A percentile compares a stretch with the other conserved stretches of the same genome.
These are phyloP conservation scores for Microcebus tavaratra DNA, from an alignment of 2,113 vertebrate species.

Conservation along the genomic window DNA sequence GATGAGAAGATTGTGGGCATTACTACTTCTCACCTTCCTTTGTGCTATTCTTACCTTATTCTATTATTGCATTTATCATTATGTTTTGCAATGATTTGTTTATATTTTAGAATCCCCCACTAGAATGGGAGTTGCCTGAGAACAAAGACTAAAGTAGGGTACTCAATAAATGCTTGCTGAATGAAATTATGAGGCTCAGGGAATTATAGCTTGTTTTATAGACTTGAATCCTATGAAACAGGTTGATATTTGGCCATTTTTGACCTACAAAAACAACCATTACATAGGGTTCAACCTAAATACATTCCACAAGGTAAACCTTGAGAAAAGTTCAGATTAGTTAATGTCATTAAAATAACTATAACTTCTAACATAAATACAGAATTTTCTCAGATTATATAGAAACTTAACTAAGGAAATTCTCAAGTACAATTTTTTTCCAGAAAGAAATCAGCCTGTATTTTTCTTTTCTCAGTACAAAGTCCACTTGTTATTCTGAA, in stretches of 20 bases:
- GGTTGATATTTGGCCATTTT: background rate
- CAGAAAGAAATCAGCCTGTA: background rate
- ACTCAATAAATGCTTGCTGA: background rate
- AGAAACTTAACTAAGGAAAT: background rate
- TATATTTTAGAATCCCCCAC: background rate
- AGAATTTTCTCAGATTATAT: conserved; percentile 13
- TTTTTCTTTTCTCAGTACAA: background rate
- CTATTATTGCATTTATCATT: background rate
- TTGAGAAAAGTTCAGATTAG: conserved; percentile 33
- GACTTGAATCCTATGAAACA: background rate
- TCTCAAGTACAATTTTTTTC: background rate
- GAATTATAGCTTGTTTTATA: background rate
- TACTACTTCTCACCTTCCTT: background rate
- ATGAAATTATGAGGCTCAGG: background rate
- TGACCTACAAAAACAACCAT: background rate
- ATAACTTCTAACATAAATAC: background rate
- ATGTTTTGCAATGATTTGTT: background rate
- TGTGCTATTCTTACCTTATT: background rate
- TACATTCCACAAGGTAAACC: background rate
- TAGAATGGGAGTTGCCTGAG: background rate
- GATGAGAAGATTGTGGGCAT: background rate
- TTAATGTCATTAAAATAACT: background rate
- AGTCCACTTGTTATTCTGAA: background rate
- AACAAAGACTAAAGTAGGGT: background rate
- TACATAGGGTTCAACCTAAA: background rate